A percentile compares a stretch with the other conserved stretches of the same genome.
Evolutionary conservation across 1,140 invertebrate genomes (phyloP).

Genomic region (Lepidurus packardi): DNA sequence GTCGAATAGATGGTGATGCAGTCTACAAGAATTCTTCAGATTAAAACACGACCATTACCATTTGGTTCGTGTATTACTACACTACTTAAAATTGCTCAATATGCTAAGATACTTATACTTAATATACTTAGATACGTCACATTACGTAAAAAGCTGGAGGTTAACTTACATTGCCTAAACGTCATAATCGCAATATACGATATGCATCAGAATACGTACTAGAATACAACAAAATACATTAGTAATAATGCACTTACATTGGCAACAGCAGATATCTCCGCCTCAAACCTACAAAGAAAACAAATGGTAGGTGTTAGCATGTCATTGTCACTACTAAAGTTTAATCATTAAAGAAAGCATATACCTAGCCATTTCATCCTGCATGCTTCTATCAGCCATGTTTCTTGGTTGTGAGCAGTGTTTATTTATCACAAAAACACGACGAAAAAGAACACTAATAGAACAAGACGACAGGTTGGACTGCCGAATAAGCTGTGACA

Average conservation of each 20-base stretch:
- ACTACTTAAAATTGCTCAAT: constrained; percentile 42
- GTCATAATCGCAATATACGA: constrained; percentile 58
- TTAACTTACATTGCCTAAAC: constrained; percentile 58
- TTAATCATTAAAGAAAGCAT: constrained; percentile 32
- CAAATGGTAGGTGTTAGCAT: constrained; percentile 33
- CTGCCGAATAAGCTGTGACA: no score
- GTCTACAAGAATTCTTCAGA: constrained; percentile 39
- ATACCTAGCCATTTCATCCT: constrained; percentile 77
- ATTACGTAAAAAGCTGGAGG: constrained; percentile 21
- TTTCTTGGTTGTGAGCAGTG: not conserved
- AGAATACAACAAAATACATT: constrained; percentile 27
- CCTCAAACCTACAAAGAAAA: constrained; percentile 62
- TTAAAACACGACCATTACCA: not conserved
- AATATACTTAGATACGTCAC: not conserved
- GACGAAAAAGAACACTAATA: not conserved
- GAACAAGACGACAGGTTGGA: no score
- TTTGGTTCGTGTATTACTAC: constrained; percentile 51
- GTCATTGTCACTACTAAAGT: constrained; percentile 20
- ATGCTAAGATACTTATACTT: no score
- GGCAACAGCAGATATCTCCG: constrained; percentile 67
- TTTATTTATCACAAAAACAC: not conserved
- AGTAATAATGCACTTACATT: constrained; percentile 49
- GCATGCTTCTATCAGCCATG: constrained; percentile 53
- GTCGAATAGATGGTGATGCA: not conserved
- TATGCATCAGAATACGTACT: constrained; percentile 46